Evolutionary conservation across 2,797 vertebrate genomes (phyloP), one percentile per base, ranked within the genome.

Genomic region (Sebastes iracundus): DNA sequence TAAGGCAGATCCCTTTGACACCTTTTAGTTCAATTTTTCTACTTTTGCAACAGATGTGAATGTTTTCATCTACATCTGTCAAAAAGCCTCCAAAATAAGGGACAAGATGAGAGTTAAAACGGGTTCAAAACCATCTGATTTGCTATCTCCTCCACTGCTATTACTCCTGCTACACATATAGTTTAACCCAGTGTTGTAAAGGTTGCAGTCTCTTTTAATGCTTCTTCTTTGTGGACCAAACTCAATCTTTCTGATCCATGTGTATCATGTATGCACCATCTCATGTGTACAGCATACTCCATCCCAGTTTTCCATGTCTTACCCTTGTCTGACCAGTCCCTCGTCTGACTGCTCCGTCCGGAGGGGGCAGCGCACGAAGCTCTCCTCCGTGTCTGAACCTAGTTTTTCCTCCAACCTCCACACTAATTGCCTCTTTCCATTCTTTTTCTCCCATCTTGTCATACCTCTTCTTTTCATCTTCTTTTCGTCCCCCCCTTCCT

Each of bases 381-480:
- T 95, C 65, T 87, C 90, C 92, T 89, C 81, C 84, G 80, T 95
- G 90, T 95, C 91, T 94, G 93, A 91, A 91, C 93, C 91, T 92
- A 20, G 3, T 93, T 95, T 86, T 94, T 91, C 94, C 93, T 95
- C 78, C 74, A 88, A 92, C 90, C 90, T 92, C 81, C 82, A 94
- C 94, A 96, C 96, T 97, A 97, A 98, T 90, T 85, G 30, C 84
- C 87, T 93, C 75, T 91, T 87, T 80, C 72, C 88, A 90, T 90
- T 90, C 83, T 77, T 87, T 84, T 81, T 80, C 79, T 84, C 79
- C 58, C 62, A 74, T 87, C 62, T 33, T 75, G 71, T 73, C 30
- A 92, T 75, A 33, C 92, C 81, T 93, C 78, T 88, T 92, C 92
- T 92, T 88, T 92, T 92, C 95, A 92, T 94, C 93, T 94, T 92